These are phyloP conservation scores for Bhutanitis thaidina DNA, from an alignment of 2,888 invertebrate species.

Conservation along the genomic window DNA sequence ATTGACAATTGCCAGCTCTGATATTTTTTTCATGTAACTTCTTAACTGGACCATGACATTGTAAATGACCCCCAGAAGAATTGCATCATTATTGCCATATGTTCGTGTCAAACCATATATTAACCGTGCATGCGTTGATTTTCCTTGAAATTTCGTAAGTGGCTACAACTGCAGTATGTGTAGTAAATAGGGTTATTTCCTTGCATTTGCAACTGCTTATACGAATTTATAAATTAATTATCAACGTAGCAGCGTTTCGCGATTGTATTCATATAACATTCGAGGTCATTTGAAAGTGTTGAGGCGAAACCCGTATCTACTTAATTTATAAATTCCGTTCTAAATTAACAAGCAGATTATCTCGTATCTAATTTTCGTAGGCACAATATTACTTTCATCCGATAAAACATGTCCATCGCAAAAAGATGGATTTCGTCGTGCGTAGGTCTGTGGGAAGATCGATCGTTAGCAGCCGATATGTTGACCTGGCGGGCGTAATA, in stretches of 20 bases:
- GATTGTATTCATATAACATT: slow-evolving; percentile 18
- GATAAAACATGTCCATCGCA: neutral
- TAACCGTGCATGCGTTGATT: no score
- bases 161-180: no score
- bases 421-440: neutral
- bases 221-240: slow-evolving; percentile 11
- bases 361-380: neutral
- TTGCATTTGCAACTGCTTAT: neutral
- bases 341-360: slow-evolving; percentile 1
- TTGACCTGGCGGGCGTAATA: slow-evolving; percentile 62
- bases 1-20: no score
- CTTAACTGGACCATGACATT: no score
- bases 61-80: no score
- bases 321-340: slow-evolving; percentile 10
- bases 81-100: no score
- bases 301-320: slow-evolving; percentile 8
- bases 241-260: slow-evolving; percentile 5
- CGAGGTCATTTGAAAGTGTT: slow-evolving; percentile 18
- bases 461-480: slow-evolving; percentile 26
- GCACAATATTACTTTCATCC: slow-evolving; percentile 1
- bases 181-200: no score
- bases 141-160: no score
- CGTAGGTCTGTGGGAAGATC: slow-evolving; percentile 18
- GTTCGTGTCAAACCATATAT: no score
- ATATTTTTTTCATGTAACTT: no score